A percentile compares a stretch with the other conserved stretches of the same genome.
Evolutionary conservation across 2,113 vertebrate species (phyloP).

Genomic region (Eptesicus fuscus): DNA sequence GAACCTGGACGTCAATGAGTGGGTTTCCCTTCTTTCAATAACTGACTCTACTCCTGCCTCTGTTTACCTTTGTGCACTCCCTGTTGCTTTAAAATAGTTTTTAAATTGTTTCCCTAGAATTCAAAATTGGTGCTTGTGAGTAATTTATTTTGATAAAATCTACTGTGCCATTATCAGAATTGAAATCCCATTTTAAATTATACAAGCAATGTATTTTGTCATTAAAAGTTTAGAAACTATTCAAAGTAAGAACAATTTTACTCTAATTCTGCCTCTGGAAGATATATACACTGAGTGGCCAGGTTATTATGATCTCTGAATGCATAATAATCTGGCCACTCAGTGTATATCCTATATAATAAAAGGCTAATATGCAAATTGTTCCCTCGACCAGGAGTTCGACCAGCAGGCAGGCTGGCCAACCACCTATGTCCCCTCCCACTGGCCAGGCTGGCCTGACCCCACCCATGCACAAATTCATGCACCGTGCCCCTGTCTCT

Average conservation of each 20-base stretch:
- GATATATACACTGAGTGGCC: neutral
- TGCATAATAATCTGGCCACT: too few species aligned
- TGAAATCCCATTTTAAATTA: neutral
- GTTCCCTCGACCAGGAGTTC: too few species aligned
- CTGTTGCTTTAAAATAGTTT: neutral
- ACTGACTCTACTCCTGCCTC: neutral
- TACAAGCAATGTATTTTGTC: neutral
- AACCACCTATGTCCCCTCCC: too few species aligned
- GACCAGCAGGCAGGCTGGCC: too few species aligned
- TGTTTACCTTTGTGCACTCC: neutral
- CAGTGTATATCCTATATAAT: too few species aligned
- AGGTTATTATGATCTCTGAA: too few species aligned
- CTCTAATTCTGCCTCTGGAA: neutral
- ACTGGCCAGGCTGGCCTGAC: too few species aligned
- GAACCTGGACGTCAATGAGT: rapidly evolving
- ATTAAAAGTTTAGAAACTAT: constrained; percentile 27
- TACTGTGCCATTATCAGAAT: neutral
- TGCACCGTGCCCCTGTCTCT: too few species aligned
- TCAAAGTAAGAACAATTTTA: neutral
- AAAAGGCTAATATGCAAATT: too few species aligned
- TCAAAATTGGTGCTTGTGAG: neutral
- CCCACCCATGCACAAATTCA: too few species aligned
- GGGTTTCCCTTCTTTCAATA: neutral
- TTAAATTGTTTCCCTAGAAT: neutral
- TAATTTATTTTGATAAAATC: neutral